Base-by-base conservation (phyloP, 2,797 vertebrate genomes). In the Gila robusta region DNA sequence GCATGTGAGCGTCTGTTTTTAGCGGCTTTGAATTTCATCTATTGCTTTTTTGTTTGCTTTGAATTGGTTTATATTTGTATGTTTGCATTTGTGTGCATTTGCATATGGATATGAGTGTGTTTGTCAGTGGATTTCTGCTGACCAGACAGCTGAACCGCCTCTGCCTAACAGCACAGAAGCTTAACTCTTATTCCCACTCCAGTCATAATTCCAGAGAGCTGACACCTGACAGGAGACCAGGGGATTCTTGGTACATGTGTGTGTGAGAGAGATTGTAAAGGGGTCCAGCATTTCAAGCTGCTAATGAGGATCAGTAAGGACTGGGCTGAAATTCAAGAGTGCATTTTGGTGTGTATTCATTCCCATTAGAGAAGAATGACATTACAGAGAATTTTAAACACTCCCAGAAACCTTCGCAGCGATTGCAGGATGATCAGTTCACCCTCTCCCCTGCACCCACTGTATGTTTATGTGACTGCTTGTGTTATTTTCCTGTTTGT, bases 71-170 rank as follows among this genome's bases (percentile, higher is more conserved):
- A 21, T 82, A 84, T 89, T 86, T 84, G 52, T 72, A 6, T 86
- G 23, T 67, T 39, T 83, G 35, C 44, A 47, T 71, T 73, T 19
- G 41, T 35, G 32, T 72, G 67, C 82, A 73, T 70, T 76, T 79
- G 44, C 23, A 28, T 74, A 64, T 77, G 39, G 17, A 9, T 17
- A 39, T 67, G 59, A 52, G 44, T 78, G 72, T 74, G 73, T 82
- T 44, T 86, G 73, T 64, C 70, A 37, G 54, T 74, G 39, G 21
- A 81, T 88, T 81, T 73, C 74, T 91, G 91, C 89, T 91, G 90
- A 90, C 91, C 83, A 83, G 76, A 89, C 88, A 91, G 90, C 89
- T 90, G 89, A 89, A 93, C 87, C 93, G 88, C 89, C 90, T 90
- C 82, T 88, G 88, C 92, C 85, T 90, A 89, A 86, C 72, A 86